A percentile compares a stretch with the other conserved stretches of the same genome.
Evolutionary conservation across 2,797 vertebrate genomes (phyloP).

Genomic region (Arrhamphus sclerolepis): DNA sequence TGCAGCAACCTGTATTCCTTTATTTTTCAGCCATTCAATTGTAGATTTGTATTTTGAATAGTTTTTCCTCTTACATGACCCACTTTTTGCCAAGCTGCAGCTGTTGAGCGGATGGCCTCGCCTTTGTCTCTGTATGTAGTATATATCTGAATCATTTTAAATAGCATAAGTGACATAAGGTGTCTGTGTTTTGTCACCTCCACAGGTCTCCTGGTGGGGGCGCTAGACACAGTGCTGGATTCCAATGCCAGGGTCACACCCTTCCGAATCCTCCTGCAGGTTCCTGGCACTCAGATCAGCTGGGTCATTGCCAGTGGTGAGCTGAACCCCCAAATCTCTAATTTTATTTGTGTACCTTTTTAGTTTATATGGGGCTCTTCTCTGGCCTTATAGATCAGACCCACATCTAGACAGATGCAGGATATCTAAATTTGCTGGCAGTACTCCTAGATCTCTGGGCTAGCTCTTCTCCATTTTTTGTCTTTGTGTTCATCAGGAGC

Average conservation of each 20-base stretch:
- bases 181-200: not conserved
- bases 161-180: not conserved
- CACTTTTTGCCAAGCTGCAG: too few species aligned
- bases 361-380: not conserved
- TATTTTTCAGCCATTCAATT: too few species aligned
- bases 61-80: too few species aligned
- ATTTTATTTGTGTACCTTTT: fast-evolving
- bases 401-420: too few species aligned
- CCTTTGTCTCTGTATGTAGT: too few species aligned
- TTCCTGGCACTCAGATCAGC: constrained; percentile 92
- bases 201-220: constrained; percentile 93
- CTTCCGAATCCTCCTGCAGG: constrained; percentile 93
- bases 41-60: too few species aligned
- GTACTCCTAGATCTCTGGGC: too few species aligned
- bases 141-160: too few species aligned
- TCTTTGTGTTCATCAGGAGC: constrained; percentile 81
- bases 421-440: too few species aligned
- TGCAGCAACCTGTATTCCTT: too few species aligned
- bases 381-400: too few species aligned
- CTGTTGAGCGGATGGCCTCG: too few species aligned
- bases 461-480: not conserved
- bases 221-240: constrained; percentile 93
- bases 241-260: constrained; percentile 92
- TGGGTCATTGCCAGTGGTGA: constrained; percentile 96
- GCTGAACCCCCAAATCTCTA: not conserved